These are phyloP conservation scores for Molothrus ater DNA, from an alignment of 2,797 vertebrate species.

Conservation along the genomic window DNA sequence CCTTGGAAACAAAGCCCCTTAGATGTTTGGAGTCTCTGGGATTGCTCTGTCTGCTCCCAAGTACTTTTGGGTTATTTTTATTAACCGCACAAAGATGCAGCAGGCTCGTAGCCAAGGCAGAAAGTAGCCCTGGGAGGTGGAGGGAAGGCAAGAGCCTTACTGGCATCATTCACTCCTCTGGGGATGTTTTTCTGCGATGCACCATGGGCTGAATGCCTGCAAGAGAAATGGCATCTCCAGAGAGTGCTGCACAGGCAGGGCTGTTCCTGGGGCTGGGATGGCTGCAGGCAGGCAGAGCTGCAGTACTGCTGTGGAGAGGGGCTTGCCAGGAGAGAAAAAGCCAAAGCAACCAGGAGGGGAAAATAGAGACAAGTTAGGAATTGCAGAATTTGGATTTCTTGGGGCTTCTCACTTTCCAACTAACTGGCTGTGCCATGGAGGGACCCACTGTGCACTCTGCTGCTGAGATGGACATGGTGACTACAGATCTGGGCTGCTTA, in stretches of 20 bases:
- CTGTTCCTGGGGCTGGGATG: not conserved
- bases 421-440: rapidly evolving
- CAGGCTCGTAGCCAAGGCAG: slow-evolving; percentile 7
- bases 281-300: not conserved
- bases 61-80: slow-evolving; percentile 60
- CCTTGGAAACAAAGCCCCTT: slow-evolving; percentile 76
- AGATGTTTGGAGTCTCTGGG: slow-evolving; percentile 65
- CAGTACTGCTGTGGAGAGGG: not conserved
- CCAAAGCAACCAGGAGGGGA: not conserved
- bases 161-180: not conserved
- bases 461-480: rapidly evolving
- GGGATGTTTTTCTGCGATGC: not conserved
- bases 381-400: rapidly evolving
- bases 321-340: not conserved
- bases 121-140: slow-evolving; percentile 26
- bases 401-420: not conserved
- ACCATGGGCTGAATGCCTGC: not conserved
- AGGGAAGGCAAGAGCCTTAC: not conserved
- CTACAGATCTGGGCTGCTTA: not conserved
- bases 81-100: slow-evolving; percentile 52
- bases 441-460: not conserved
- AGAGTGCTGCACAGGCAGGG: not conserved
- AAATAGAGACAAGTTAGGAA: not conserved
- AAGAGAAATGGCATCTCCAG: not conserved
- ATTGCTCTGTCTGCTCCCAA: slow-evolving; percentile 49